Base-by-base conservation (phyloP, 2,797 vertebrate species). In the Sebastes alutus region DNA sequence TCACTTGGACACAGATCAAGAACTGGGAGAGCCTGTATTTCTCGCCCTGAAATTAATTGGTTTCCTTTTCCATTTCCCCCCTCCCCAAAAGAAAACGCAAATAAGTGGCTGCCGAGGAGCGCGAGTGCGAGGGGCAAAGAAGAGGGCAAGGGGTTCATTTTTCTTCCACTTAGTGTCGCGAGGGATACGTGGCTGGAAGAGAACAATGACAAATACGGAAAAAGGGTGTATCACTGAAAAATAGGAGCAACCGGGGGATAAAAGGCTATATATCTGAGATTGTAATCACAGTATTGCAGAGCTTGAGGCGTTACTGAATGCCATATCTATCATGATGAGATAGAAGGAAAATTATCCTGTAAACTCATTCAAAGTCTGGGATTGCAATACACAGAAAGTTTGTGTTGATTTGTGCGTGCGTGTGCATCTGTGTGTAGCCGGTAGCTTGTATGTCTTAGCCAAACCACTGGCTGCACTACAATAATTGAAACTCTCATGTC, bases 31-130 rank as follows among this genome's bases (percentile, higher is more conserved):
- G 84, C 27, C 42, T 83, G 88, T 32, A 81, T 89, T 77, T 75
- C 80, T 71, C 77, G 59, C 83, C 82, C 88, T 87, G 68, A 91
- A 93, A 88, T 91, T 80, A 94, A 94, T 93, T 92, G 84, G 64
- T 87, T 87, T 85, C 27, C 59, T 86, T 88, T 90, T 77, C 69
- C 42, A 61, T 72, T 82, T 80, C 27, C 69, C 14, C 20, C 32
- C 49, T 54, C 20, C 14, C 54, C 1, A 35, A 35, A 64, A 54
- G 76, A 63, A 29, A 78, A 80, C 2, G 46, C 38, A 86, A 84
- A 85, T 81, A 88, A 81, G 72, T 46, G 75, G 72, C 77, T 80
- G 83, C 54, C 23, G 22, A 61, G 25, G 18, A 79, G 33, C n/a
- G 2, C 22, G 61, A 80, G 63, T n/a, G 35, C 62, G 63, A 80